Percentiles rank a stretch among this genome's conserved stretches.
Evolutionary conservation across 2,888 invertebrate genomes (phyloP).

Genomic region (Tineola bisselliella): DNA sequence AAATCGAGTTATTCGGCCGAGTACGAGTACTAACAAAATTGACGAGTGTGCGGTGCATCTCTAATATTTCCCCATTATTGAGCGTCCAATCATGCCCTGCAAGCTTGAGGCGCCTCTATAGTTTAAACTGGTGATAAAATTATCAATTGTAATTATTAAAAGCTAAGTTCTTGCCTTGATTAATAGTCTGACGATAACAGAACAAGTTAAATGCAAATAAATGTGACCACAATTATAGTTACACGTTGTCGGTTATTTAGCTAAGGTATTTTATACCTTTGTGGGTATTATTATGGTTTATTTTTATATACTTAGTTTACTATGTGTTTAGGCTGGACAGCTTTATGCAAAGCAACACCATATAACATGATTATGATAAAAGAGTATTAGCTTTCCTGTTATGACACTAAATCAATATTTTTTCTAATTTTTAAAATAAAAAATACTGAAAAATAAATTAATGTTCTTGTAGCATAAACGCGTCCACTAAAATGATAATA

Average conservation of each 20-base stretch:
- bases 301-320: neutral
- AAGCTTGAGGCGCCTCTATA: constrained; percentile 17
- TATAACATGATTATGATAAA: neutral
- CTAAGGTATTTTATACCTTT: neutral
- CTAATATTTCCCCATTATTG: neutral
- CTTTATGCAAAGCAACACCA: neutral
- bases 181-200: constrained; percentile 46
- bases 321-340: neutral
- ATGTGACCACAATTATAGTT: neutral
- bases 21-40: no score
- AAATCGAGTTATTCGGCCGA: no score
- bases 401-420: no score
- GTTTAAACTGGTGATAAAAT: constrained; percentile 50
- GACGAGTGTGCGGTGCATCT: no score
- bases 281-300: neutral
- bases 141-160: constrained; percentile 59
- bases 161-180: constrained; percentile 44
- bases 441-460: no score
- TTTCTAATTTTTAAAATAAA: no score
- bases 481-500: constrained; percentile 27
- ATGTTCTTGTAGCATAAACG: neutral
- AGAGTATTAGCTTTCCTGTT: neutral
- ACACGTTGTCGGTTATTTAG: neutral
- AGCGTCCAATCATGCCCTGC: neutral
- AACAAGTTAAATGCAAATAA: constrained; percentile 23